Evolutionary conservation across 2,113 vertebrate species (phyloP).

Genomic region (Thermophis baileyi): DNA sequence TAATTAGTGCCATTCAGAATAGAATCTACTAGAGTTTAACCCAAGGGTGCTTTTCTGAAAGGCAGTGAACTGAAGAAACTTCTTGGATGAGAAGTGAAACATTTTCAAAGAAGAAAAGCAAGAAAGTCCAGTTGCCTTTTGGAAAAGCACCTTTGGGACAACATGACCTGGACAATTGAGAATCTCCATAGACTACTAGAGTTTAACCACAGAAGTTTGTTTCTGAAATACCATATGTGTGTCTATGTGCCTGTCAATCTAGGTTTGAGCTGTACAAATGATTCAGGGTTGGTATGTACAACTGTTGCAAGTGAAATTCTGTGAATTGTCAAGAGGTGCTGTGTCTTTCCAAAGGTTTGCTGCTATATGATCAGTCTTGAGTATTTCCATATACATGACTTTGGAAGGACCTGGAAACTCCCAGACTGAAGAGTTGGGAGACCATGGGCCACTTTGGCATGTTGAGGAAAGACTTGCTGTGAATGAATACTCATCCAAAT

Average conservation of each 20-base stretch:
- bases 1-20: background rate
- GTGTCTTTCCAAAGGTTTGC: background rate
- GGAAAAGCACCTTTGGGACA: background rate
- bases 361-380: background rate
- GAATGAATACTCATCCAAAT: background rate
- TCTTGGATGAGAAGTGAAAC: background rate
- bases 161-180: background rate
- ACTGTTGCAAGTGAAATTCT: background rate
- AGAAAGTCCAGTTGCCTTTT: background rate
- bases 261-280: background rate
- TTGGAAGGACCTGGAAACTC: background rate
- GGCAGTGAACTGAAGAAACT: background rate
- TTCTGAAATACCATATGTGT: background rate
- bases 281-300: background rate
- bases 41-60: background rate
- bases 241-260: background rate
- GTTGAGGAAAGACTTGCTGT: background rate
- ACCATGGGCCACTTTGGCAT: background rate
- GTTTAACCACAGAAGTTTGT: background rate
- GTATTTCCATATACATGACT: background rate
- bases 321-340: background rate
- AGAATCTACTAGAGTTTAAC: background rate
- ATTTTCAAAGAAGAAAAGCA: background rate
- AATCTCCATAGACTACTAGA: background rate
- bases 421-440: background rate